Evolutionary conservation across 1,140 invertebrate genomes (phyloP), one percentile per base, ranked within the genome.

Genomic region (Telenomus remus): DNA sequence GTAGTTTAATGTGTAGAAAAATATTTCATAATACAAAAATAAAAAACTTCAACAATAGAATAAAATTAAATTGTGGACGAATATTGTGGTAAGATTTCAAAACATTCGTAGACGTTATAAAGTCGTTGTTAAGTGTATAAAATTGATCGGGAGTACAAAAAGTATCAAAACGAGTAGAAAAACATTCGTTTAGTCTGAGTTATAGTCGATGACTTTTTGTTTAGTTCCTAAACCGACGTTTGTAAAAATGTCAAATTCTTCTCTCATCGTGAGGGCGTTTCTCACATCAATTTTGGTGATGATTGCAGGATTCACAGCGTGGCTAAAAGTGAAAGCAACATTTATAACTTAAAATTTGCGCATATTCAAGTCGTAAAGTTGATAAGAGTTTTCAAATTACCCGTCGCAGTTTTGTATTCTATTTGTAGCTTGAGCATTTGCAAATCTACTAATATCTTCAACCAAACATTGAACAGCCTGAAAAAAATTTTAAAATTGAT

Each of bases 221-320:
- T 57, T 66, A 7, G 50, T 60, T 14, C 85, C 86, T 16, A 88
- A 54, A 12, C 86, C 85, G 16, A 64, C 76, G 70, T 88, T 88
- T 13, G 86, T 87, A 48, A 88, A 86, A 46, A 88, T 76, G 37
- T 88, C 82, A 43, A 88, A 88, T 70, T 87, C 85, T 48, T 88
- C 83, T 9, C 83, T 81, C 55, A 42, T 81, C 1, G 61, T 47
- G 9, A 88, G 63, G 16, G 85, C 87, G 15, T 49, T 51, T 57
- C 77, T 80, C 7, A 88, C 82, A 49, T 88, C 86, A 35, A 82
- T 78, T 34, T 80, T 13, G 27, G 55, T 73, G 15, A 87, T 81
- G 3, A 57, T 27, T 15, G 78, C 66, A 15, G 79, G 78, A 64
- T 43, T 76, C 42, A 74, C 80, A 39, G 44, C 46, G 43, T 37